These are phyloP conservation scores for Drosophila hydei DNA, from an alignment of 1,140 invertebrate species.

Conservation along the genomic window DNA sequence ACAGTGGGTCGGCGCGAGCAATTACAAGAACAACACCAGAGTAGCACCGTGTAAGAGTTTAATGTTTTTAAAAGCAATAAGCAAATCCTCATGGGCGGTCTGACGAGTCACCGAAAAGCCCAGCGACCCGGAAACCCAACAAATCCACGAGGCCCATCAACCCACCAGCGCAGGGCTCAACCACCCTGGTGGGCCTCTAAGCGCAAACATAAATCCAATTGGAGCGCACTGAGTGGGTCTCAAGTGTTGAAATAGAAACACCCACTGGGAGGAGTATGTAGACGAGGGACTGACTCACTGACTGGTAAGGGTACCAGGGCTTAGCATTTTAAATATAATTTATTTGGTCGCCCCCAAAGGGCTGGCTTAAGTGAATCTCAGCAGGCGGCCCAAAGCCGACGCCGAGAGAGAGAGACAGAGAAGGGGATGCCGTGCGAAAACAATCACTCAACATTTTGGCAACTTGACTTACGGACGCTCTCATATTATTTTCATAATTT, in stretches of 20 bases:
- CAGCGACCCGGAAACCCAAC: conserved; percentile 14
- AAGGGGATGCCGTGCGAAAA: conserved; percentile 58
- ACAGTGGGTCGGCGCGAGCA: background rate
- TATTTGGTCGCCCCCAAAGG: conserved; percentile 70
- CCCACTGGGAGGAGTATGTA: conserved; percentile 52
- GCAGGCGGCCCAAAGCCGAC: conserved; percentile 30
- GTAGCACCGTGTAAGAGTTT: conserved; percentile 44
- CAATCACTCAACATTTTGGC: conserved; percentile 79
- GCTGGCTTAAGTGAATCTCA: conserved; percentile 71
- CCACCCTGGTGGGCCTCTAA: conserved; percentile 35
- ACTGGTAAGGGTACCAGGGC: conserved; percentile 23
- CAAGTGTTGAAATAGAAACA: conserved; percentile 65
- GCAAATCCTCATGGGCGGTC: conserved; percentile 73
- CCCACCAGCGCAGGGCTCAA: background rate
- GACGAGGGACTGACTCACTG: conserved; percentile 17
- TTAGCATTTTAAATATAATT: conserved; percentile 77
- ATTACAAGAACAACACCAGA: conserved; percentile 1
- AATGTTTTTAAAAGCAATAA: conserved; percentile 71
- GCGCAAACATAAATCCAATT: conserved; percentile 69
- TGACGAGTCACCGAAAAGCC: conserved; percentile 26
- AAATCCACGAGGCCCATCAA: conserved; percentile 17
- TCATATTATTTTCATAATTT: conserved; percentile 80
- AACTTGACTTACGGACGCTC: conserved; percentile 72
- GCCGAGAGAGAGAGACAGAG: background rate
- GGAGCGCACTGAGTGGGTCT: conserved; percentile 49